Evolutionary conservation across 2,797 vertebrate species (phyloP), one percentile per base, ranked within the genome.

Genomic region (Pangasius krempfi): DNA sequence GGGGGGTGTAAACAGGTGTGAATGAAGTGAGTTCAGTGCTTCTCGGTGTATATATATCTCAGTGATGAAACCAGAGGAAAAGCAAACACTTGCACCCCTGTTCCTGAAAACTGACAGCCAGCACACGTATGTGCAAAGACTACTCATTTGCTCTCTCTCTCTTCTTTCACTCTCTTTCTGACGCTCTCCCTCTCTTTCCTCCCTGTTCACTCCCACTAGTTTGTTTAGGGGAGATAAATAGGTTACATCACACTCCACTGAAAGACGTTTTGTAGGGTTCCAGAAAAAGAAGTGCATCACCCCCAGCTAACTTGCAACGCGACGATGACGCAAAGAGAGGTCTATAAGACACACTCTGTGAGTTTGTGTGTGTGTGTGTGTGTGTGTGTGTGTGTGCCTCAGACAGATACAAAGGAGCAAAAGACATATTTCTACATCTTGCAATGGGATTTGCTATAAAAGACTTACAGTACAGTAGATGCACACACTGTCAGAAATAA

Each of bases 191-290:
- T 73, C 76, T 62, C 33, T 88, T 80, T 80, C 44, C 62, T 75
- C 50, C 52, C 56, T 84, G 92, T 93, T 86, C 89, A 87, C 95
- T 89, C 96, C 95, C 94, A 94, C 95, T 93, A 88, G 3, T 93
- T 95, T 95, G 94, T 95, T 93, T 94, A 94, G 94, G 94, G 92
- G 94, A 88, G 94, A 94, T 90, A 94, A 95, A 94, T 95, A 94
- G 93, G 95, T 95, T 93, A 93, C 95, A 95, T 96, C 96, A 95
- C 92, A 94, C 94, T 92, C 89, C 92, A 3, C 64, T 88, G 85
- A 91, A 92, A 92, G 93, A 95, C 94, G 93, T 94, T 94, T 93
- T 93, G 94, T 92, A 90, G 91, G 91, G 86, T 89, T 92, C 88
- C 91, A 92, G 93, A 95, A 95, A 93, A 93, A 95, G 93, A 90